Evolutionary conservation across 2,797 vertebrate species (phyloP), one percentile per base, ranked within the genome.

Genomic region (Sebastes trivittatus): DNA sequence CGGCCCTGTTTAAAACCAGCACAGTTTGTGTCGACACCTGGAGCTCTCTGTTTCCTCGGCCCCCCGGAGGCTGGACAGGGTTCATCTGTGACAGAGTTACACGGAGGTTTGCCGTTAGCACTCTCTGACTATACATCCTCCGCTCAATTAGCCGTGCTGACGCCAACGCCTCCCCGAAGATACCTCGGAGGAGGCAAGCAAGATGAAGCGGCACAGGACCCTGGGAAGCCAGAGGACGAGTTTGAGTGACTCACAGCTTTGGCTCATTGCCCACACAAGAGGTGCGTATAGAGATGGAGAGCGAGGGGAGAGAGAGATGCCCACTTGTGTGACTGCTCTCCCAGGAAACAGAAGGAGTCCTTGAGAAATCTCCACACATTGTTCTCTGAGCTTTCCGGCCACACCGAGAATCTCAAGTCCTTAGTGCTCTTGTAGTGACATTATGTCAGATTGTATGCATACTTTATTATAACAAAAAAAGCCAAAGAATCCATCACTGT

Each of bases 181-280:
- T 27, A 55, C 70, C 78, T 81, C 2, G 3, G 42, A 46, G 30
- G 38, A 80, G 88, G 84, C 59, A 74, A 66, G 55, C 56, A 27
- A 83, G 81, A 71, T 52, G 68, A 79, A 75, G 83, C 77, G 5
- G 64, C 68, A 8, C 72, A 46, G 81, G 34, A 72, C 86, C 52
- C 70, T 80, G 58, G 25, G 75, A 75, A 77, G 72, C 66, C 68
- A 8, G 59, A 58, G 25, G 62, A 69, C 71, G 83, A 29, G 76
- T 84, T n/a, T 68, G 77, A 90, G 77, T 88, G 80, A 86, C 74
- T 84, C 78, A 87, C 79, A 25, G 76, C 68, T 59, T 77, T 60
- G 80, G 76, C 42, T 71, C 71, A 6, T 84, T 85, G 86, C 83
- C 85, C 83, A 89, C 80, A 14, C 20, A 3, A 52, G 73, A 83